phyloP scores from a whole-genome alignment of 1,140 invertebrate species.

The Lepidurus apus region DNA sequence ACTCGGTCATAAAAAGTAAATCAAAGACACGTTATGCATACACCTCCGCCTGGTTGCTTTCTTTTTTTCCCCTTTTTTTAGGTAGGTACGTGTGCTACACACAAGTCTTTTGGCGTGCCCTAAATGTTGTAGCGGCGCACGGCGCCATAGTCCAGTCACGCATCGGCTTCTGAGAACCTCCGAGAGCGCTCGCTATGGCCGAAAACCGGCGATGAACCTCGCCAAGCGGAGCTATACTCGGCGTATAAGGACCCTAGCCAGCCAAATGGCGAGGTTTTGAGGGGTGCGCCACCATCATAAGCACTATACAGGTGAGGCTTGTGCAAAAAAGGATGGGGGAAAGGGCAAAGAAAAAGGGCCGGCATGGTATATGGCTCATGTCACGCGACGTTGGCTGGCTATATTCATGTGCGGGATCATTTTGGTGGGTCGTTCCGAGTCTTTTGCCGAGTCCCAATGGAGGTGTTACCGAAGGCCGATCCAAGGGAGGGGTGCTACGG shows the following conservation, averaged over 20 bases:
- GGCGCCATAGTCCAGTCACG: conserved; percentile 8
- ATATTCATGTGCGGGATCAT: conserved; percentile 11
- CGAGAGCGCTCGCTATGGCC: neutral
- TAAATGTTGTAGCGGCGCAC: neutral
- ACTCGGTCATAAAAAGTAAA: neutral
- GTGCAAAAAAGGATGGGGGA: conserved; percentile 8
- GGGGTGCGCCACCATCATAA: neutral
- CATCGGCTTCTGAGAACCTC: neutral
- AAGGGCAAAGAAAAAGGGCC: neutral
- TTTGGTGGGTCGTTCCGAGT: conserved; percentile 20
- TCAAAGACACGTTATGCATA: conserved; percentile 6
- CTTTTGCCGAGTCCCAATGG: conserved; percentile 17
- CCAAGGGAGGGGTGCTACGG: conserved; percentile 12
- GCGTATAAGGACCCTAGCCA: neutral
- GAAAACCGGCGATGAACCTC: neutral
- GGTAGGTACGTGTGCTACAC: neutral
- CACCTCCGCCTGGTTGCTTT: neutral
- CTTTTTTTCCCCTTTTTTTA: neutral
- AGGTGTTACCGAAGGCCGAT: conserved; percentile 20
- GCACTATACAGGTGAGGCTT: neutral
- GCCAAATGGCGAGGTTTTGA: neutral
- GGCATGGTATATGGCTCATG: neutral
- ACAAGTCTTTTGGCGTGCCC: neutral
- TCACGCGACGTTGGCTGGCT: neutral
- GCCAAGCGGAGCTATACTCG: neutral